Conservation (phyloP, 2,888 invertebrate species). For the Drosophila dives region DNA sequence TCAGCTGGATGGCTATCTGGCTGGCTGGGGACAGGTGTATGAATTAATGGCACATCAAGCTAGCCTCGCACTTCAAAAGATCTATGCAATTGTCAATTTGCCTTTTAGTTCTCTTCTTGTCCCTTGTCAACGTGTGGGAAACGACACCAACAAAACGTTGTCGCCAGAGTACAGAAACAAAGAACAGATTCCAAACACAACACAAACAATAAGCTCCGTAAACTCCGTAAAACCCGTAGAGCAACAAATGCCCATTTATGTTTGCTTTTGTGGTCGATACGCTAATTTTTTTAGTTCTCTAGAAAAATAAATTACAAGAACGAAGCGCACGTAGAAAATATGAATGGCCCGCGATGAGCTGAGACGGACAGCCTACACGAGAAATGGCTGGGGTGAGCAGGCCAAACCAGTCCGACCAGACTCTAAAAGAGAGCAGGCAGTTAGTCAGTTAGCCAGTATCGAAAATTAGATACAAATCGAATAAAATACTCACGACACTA, state of each 20-base stretch:
- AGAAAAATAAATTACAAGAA: constrained; percentile 58
- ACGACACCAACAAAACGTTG: constrained; percentile 26
- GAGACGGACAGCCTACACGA: constrained; percentile 12
- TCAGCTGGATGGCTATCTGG: neutral
- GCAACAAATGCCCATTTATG: constrained; percentile 50
- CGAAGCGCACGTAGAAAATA: constrained; percentile 66
- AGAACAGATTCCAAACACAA: constrained; percentile 19
- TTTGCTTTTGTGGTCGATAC: constrained; percentile 77
- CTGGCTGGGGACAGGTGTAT: constrained; percentile 56
- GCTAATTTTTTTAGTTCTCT: constrained; percentile 73
- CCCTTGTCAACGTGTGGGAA: constrained; percentile 28
- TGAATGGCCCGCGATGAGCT: constrained; percentile 54
- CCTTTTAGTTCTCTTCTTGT: neutral
- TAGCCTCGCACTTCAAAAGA: constrained; percentile 24
- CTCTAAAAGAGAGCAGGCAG: constrained; percentile 40
- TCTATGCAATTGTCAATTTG: constrained; percentile 19
- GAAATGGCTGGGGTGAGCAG: constrained; percentile 41
- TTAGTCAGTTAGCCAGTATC: constrained; percentile 33
- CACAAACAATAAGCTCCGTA: constrained; percentile 12
- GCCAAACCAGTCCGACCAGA: constrained; percentile 64
- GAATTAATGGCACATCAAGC: constrained; percentile 48
- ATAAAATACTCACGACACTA: constrained; percentile 36
- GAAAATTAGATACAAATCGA: constrained; percentile 75
- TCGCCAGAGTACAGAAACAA: constrained; percentile 28
- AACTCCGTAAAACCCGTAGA: constrained; percentile 5